Percentiles rank a stretch among this genome's conserved stretches.
Conservation (phyloP, 2,797 vertebrate species). For the Oreortyx pictus region DNA sequence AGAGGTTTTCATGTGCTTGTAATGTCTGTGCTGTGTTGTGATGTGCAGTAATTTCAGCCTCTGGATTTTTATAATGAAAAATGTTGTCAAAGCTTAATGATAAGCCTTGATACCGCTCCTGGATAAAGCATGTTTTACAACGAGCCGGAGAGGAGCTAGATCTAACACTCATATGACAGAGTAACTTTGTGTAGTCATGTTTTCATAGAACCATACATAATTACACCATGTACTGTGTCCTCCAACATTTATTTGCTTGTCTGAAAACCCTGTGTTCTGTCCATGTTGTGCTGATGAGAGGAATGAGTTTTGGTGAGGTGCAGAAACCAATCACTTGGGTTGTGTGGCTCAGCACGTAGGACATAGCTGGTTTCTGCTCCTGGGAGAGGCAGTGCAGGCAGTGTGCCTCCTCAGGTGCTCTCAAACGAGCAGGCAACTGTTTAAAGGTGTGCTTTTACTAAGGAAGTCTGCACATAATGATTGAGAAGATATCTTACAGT, state of each 20-base stretch:
- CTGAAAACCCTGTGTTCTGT: not conserved
- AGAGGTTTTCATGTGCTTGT: not conserved
- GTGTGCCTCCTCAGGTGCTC: not conserved
- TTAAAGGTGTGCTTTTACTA: not conserved
- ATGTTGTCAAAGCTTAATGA: not conserved
- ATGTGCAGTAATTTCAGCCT: not conserved
- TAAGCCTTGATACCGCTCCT: not conserved
- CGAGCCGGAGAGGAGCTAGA: not conserved
- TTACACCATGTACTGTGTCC: not conserved
- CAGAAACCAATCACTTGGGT: not conserved
- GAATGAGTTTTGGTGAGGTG: not conserved
- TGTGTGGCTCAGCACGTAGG: not conserved
- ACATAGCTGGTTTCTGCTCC: accelerated
- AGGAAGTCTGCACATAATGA: not conserved
- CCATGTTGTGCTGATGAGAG: not conserved
- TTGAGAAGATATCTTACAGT: accelerated
- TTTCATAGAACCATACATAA: not conserved
- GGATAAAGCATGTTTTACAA: not conserved
- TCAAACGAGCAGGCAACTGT: not conserved
- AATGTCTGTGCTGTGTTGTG: not conserved
- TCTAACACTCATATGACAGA: not conserved
- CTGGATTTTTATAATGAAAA: not conserved
- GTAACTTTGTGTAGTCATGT: not conserved
- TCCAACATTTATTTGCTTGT: not conserved
- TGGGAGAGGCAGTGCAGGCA: accelerated